Percentiles rank a stretch among this genome's conserved stretches.
Evolutionary conservation across 2,888 invertebrate genomes (phyloP).

Genomic region (Orthonevra nobilis): DNA sequence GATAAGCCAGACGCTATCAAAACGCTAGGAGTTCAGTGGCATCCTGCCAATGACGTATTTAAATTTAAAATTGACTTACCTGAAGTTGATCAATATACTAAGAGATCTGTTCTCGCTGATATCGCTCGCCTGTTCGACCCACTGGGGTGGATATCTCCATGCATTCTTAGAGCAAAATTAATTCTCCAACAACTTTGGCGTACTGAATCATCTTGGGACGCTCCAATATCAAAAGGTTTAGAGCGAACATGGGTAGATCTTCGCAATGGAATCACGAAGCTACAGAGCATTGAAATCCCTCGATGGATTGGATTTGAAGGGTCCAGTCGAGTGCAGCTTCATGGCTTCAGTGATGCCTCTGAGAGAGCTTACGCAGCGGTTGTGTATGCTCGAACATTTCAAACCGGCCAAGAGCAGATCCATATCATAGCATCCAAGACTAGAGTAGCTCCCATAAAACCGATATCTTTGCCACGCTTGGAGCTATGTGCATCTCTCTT

Average conservation of each 20-base stretch:
- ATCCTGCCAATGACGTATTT: background rate
- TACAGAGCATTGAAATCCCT: too few species aligned
- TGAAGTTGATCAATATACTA: background rate
- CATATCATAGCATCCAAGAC: background rate
- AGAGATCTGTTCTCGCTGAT: too few species aligned
- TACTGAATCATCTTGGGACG: background rate
- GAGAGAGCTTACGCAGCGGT: background rate
- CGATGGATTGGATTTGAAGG: too few species aligned
- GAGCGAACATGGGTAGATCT: background rate
- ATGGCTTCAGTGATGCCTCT: background rate
- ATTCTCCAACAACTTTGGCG: background rate
- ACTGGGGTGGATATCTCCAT: too few species aligned
- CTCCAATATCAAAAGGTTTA: background rate
- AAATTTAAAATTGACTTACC: background rate
- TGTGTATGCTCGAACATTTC: background rate
- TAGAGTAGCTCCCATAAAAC: background rate
- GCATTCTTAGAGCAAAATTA: background rate
- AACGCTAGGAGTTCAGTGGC: background rate
- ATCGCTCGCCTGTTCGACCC: too few species aligned
- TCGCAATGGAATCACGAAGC: background rate
- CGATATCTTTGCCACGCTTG: background rate
- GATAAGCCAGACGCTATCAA: background rate
- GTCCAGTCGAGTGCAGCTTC: too few species aligned
- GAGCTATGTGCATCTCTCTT: background rate
- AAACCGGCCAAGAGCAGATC: background rate